Conservation (phyloP, 2,888 invertebrate species). For the Chymomyza fuscimana region DNA sequence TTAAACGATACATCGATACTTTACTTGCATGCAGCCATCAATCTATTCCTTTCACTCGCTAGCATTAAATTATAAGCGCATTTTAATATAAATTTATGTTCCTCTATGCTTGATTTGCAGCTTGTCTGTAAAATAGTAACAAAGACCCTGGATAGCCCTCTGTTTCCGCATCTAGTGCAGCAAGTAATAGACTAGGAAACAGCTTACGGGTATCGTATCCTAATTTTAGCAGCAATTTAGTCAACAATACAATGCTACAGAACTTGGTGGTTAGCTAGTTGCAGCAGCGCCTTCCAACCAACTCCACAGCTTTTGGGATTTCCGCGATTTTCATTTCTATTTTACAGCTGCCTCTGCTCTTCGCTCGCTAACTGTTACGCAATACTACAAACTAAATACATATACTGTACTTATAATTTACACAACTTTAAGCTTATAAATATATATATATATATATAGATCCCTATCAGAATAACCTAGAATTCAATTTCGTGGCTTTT, state of each 20-base stretch:
- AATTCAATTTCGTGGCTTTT: conserved; percentile 1
- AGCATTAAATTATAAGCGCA: conserved; percentile 72
- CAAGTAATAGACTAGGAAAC: background rate
- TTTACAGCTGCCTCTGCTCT: background rate
- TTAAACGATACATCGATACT: conserved; percentile 47
- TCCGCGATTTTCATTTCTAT: background rate
- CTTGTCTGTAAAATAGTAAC: background rate
- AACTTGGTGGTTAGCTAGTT: conserved; percentile 13
- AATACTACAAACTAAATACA: conserved; percentile 1
- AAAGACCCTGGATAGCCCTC: background rate
- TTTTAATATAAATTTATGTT: conserved; percentile 62
- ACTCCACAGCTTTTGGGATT: background rate
- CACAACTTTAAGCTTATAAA: conserved; percentile 67
- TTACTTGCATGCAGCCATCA: conserved; percentile 15
- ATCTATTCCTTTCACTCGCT: conserved; percentile 21
- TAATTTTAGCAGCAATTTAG: background rate
- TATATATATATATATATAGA: background rate
- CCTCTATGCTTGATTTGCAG: conserved; percentile 11
- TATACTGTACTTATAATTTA: conserved; percentile 57
- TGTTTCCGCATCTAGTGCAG: background rate
- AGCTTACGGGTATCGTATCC: background rate
- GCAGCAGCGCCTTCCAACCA: conserved; percentile 37
- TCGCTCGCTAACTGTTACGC: background rate
- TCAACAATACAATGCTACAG: background rate
- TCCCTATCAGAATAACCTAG: background rate